Conservation (phyloP, 1,140 invertebrate genomes). For the Drosophila pallidifrons region DNA sequence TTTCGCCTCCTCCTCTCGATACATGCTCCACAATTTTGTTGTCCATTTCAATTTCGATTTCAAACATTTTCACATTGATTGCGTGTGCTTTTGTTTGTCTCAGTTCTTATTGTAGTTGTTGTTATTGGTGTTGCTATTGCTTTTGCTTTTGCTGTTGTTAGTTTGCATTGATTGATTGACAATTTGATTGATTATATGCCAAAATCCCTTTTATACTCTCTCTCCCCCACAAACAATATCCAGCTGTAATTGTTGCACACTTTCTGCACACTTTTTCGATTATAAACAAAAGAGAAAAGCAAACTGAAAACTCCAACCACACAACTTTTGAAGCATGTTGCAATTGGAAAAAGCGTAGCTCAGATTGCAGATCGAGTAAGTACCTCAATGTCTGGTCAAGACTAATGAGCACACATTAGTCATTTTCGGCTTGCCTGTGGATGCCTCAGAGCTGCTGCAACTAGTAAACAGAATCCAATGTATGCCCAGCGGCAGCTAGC, state of each 20-base stretch:
- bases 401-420: slow-evolving; percentile 64
- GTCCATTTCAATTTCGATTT: slow-evolving; percentile 62
- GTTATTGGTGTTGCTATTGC: slow-evolving; percentile 36
- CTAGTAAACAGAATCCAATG: slow-evolving; percentile 5
- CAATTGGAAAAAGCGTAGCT: not conserved
- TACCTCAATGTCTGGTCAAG: slow-evolving; percentile 33
- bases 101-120: slow-evolving; percentile 25
- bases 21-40: slow-evolving; percentile 48
- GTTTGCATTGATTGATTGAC: slow-evolving; percentile 75
- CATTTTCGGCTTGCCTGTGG: slow-evolving; percentile 32
- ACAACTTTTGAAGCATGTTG: not conserved
- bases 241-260: slow-evolving; percentile 40
- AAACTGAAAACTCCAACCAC: not conserved
- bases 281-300: slow-evolving; percentile 23
- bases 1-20: not conserved
- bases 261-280: slow-evolving; percentile 34
- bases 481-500: slow-evolving; percentile 24
- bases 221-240: slow-evolving; percentile 3
- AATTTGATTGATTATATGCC: slow-evolving; percentile 77
- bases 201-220: slow-evolving; percentile 55
- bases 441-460: slow-evolving; percentile 6
- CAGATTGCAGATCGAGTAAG: slow-evolving; percentile 11
- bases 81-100: slow-evolving; percentile 46
- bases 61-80: slow-evolving; percentile 60
- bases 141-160: slow-evolving; percentile 41